Base-by-base conservation (phyloP, 2,888 invertebrate species). In the Apamea sordens region DNA sequence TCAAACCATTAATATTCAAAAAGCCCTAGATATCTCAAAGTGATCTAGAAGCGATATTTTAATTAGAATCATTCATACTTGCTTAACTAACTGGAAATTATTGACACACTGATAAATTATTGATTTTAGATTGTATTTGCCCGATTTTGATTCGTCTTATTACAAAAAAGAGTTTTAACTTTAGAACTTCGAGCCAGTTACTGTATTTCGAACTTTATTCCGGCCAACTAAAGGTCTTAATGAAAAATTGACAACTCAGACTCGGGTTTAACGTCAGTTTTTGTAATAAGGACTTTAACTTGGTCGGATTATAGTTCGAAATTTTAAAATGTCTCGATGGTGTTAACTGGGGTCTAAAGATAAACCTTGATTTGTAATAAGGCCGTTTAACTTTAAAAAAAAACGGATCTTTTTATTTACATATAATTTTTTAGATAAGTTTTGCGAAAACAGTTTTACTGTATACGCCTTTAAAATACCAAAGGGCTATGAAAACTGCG, bases 11-110 rank as follows among this genome's bases (percentile, higher is more conserved):
- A 83, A 36, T 41, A 41, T 53, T 64, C 11, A 8, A 79, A 32
- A 41, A 50, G 84, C 78, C 41, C 59, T 84, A 84, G 41, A 1
- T 13, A 64, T 64, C 47, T 47, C n/a, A 7, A 61, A 59, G 47
- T 77, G 64, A 77, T 65, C 84, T 79, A 79, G n/a, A 79, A 84
- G 79, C 84, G 59, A 79, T 65, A 47, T 77, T 65, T 75, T 41
- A 24, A 32, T 64, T 21, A 73, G 18, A 79, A 63, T 10, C 56
- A 84, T 84, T 84, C 50, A 67, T 32, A 44, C 47, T 65, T 65
- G 84, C 28, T 11, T 64, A 77, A 28, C 32, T 2, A 77, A 84
- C 15, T 73, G 32, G 61, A 67, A 77, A 78, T 44, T 73, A 77
- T 83, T 77, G 50, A 77, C 44, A 67, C 77, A 59, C 74, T 28